phyloP scores from a whole-genome alignment of 1,140 invertebrate species.

The Copidosoma floridanum region DNA sequence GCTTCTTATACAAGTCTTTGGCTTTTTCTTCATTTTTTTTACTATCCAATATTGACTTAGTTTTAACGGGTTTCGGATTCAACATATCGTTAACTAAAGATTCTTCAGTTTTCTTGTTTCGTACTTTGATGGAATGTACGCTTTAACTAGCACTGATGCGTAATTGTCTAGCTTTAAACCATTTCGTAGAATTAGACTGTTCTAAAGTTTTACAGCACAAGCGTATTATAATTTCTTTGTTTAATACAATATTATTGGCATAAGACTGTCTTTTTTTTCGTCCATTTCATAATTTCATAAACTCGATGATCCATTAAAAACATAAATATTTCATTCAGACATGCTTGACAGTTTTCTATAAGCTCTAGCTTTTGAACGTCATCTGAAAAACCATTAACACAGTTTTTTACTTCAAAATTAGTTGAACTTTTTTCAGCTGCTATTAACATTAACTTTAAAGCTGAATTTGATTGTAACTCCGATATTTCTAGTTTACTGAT shows the following conservation, averaged over 20 bases:
- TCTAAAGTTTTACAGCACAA: neutral
- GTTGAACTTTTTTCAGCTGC: constrained; percentile 3
- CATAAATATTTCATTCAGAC: neutral
- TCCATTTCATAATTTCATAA: too few species aligned
- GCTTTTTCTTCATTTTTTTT: constrained; percentile 16
- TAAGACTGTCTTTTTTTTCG: too few species aligned
- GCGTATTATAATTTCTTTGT: neutral
- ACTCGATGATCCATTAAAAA: too few species aligned
- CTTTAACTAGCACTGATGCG: neutral
- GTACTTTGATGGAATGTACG: neutral
- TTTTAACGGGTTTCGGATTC: neutral
- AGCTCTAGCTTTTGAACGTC: constrained; percentile 2
- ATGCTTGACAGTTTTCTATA: constrained; percentile 18
- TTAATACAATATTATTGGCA: neutral
- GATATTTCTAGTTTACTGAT: neutral
- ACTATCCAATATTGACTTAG: neutral
- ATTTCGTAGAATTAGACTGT: neutral
- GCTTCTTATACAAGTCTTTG: neutral
- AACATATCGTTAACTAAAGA: neutral
- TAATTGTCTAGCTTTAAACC: neutral
- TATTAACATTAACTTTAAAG: constrained; percentile 9
- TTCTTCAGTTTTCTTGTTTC: neutral
- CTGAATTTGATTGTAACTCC: constrained; percentile 13
- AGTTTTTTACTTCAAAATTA: neutral
- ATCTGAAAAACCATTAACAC: constrained; percentile 3